Conservation (phyloP, 2,797 vertebrate genomes). For the Lophotriccus pileatus region DNA sequence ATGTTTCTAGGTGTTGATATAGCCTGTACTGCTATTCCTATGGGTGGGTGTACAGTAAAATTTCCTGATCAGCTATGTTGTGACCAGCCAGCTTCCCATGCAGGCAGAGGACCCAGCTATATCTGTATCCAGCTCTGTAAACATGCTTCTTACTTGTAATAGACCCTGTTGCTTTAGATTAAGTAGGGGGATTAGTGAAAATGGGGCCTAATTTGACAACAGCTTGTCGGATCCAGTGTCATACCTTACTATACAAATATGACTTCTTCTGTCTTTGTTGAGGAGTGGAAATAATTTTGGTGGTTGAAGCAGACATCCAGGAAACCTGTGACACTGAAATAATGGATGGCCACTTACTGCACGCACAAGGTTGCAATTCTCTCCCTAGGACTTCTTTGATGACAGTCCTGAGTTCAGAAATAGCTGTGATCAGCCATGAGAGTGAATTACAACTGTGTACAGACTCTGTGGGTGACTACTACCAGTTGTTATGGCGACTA, state of each 20-base stretch:
- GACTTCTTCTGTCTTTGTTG: not conserved
- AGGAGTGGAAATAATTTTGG: not conserved
- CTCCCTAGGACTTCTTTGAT: not conserved
- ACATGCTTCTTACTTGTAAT: not conserved
- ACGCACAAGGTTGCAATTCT: not conserved
- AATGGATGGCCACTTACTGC: not conserved
- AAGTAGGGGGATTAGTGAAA: not conserved
- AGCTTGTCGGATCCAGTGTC: not conserved
- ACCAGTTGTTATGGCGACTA: not conserved
- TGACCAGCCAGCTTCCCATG: not conserved
- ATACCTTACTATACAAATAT: not conserved
- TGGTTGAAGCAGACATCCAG: not conserved
- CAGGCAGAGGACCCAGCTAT: not conserved
- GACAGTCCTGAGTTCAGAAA: not conserved
- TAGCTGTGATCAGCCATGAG: not conserved
- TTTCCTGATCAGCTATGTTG: not conserved
- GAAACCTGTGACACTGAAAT: not conserved
- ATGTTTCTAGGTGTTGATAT: not conserved
- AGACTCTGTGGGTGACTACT: not conserved
- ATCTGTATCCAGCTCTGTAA: not conserved
- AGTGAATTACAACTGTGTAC: not conserved
- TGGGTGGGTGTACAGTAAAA: not conserved
- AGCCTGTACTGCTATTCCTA: not conserved
- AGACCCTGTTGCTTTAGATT: not conserved
- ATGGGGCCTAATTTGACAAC: not conserved